These are phyloP conservation scores for Ophion costatus DNA, from an alignment of 2,888 invertebrate species.

Conservation along the genomic window DNA sequence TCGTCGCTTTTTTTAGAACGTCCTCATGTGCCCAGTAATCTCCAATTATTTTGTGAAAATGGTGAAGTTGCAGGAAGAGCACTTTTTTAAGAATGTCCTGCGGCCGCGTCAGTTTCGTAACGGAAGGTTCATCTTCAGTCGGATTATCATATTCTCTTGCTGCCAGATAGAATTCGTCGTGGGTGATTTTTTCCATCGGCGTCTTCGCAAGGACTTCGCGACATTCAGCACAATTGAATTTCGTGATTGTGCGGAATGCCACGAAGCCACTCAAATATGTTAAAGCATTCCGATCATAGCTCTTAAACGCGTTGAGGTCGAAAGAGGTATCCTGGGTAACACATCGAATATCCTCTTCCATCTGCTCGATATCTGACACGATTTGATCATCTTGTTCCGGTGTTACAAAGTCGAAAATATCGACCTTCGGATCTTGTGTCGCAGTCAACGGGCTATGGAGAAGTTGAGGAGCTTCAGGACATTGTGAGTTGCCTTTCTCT, in stretches of 20 bases:
- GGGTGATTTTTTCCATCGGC: conserved; percentile 32
- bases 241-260: conserved; percentile 27
- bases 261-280: conserved; percentile 30
- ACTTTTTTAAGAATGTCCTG: conserved; percentile 22
- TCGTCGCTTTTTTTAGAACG: conserved; percentile 4
- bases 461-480: conserved; percentile 43
- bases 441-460: conserved; percentile 15
- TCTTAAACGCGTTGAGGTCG: conserved; percentile 21
- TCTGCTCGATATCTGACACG: conserved; percentile 13
- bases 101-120: conserved; percentile 31
- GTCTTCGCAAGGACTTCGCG: conserved; percentile 14
- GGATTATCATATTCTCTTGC: conserved; percentile 26
- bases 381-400: conserved; percentile 10
- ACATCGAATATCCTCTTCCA: conserved; percentile 24
- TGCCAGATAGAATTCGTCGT: conserved; percentile 33
- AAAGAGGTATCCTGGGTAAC: conserved; percentile 10
- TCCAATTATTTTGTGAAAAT: conserved; percentile 2
- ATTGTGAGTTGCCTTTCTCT: conserved; percentile 55
- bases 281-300: conserved; percentile 24
- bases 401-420: conserved; percentile 10
- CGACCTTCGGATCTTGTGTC: conserved; percentile 10
- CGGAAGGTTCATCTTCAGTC: conserved; percentile 20
- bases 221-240: conserved; percentile 18
- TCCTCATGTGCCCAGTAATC: conserved; percentile 7
- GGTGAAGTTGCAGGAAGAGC: conserved; percentile 14